Evolutionary conservation across 2,888 invertebrate genomes (phyloP), one percentile per base, ranked within the genome.

Genomic region (Flexamia atlantica): DNA sequence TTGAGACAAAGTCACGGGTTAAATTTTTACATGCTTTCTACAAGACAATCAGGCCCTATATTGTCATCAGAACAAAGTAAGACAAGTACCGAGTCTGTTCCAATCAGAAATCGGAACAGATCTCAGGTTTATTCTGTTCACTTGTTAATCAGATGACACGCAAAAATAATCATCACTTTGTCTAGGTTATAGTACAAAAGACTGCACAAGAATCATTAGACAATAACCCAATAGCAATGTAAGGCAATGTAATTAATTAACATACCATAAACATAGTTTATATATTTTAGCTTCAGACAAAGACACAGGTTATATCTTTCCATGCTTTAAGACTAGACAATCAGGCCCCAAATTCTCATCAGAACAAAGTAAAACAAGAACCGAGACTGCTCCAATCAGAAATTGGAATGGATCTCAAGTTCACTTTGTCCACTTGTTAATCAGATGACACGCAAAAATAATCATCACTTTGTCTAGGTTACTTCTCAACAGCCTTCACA

Each of bases 361-460:
- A 57, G 20, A 46, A 5, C 12, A 57, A 20, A 23, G n/a, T 46
- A 57, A 23, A 23, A 57, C 20, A 57, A 23, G 17, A 1, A n/a
- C 57, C 7, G 1, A 57, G 57, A 57, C 20, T 17, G 57, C 4
- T 57, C 23, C 57, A 57, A 46, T 57, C 3, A 12, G 10, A 57
- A 57, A 57, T 20, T 23, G 20, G 23, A 57, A 20, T 23, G 23
- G 17, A 23, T 20, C 57, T 23, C 3, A 57, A 23, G 5, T 17
- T 57, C 20, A 57, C 9, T 36, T 9, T 36, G 23, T 57, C 3
- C 68, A 28, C n/a, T 79, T 9, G 32, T 72, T 7, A 40, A 32
- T 84, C 70, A 36, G 57, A 84, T 64, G 68, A 76, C 76, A 76
- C 76, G 76, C 76, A 76, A 76, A 76, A 28, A 53, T 50, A 7